Base-by-base conservation (phyloP, 2,797 vertebrate species). In the Ambastaia sidthimunki region DNA sequence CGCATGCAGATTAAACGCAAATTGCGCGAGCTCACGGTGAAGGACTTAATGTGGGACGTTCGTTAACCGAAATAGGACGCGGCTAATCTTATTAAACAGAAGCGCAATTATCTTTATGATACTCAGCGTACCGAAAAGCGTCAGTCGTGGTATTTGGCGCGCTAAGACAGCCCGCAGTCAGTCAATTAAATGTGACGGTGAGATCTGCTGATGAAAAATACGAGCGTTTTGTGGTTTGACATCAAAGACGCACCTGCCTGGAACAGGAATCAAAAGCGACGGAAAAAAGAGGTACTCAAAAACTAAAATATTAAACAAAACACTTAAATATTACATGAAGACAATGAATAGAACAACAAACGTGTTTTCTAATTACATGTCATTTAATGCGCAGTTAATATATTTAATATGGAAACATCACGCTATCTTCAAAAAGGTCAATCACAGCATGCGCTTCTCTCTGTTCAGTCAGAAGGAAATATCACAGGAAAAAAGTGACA, bases 401-500 rank as follows among this genome's bases (percentile, higher is more conserved):
- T 18, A 71, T 67, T 74, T 67, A 48, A 73, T 67, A 12, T 67
- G 44, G 13, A 66, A 68, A 57, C 70, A 48, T 80, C 60, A 68
- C 23, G 71, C 60, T 68, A 70, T 73, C 37, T 80, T 73, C 47
- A 68, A 50, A 63, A 74, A 79, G 76, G 67, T 70, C 71, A 71
- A 16, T 50, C 76, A 18, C 71, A 66, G 89, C 87, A 88, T 90
- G 84, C 28, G 21, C 68, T 73, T 76, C 76, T 65, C 72, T 59
- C 68, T 59, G 55, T 41, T 72, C 23, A 78, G 54, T 47, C 47
- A 12, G 19, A 57, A 78, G 44, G 62, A 67, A 71, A 74, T 71
- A 52, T 70, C 70, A 73, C 28, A 21, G 19, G 74, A 60, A 76
- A 91, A 87, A 88, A 90, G 85, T 89, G 86, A 88, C 84, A 87